A percentile compares a stretch with the other conserved stretches of the same genome.
Conservation (phyloP, 2,113 vertebrate species). For the Entosphenus tridentatus region DNA sequence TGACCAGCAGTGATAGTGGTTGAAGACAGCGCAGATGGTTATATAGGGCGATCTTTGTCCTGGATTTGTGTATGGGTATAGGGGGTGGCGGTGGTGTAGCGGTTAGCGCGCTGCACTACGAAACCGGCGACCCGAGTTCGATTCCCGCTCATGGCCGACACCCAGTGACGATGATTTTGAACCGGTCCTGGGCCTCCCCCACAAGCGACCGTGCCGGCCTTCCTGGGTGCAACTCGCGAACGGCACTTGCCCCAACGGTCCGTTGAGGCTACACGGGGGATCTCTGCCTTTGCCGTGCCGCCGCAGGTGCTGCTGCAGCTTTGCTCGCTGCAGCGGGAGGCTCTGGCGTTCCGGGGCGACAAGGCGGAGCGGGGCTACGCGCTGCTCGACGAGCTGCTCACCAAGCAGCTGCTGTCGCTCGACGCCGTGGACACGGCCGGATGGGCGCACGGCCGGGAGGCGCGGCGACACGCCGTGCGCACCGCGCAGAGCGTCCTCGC, state of each 20-base stretch:
- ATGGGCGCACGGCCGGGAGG: constrained; percentile 46
- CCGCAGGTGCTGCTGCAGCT: constrained; percentile 31
- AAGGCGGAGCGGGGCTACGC: constrained; percentile 76
- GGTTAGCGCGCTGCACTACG: background rate
- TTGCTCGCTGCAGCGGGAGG: constrained; percentile 69
- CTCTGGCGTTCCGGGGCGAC: constrained; percentile 63
- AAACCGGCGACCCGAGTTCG: background rate
- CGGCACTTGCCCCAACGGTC: background rate
- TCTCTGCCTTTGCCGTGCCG: background rate
- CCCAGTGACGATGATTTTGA: background rate
- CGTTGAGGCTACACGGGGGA: background rate
- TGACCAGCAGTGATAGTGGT: no score
- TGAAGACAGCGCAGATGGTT: no score
- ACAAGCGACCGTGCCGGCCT: background rate
- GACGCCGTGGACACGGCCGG: constrained; percentile 81
- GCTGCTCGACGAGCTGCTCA: constrained; percentile 74
- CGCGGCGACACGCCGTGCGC: constrained; percentile 77
- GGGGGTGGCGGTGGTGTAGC: no score
- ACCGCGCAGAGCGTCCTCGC: constrained; percentile 82
- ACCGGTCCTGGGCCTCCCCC: background rate
- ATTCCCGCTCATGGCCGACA: background rate
- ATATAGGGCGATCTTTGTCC: no score
- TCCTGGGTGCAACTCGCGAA: background rate
- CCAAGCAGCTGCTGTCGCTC: constrained; percentile 68
- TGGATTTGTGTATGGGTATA: no score